phyloP scores from a whole-genome alignment of 2,888 invertebrate genomes.

The Trissolcus japonicus region DNA sequence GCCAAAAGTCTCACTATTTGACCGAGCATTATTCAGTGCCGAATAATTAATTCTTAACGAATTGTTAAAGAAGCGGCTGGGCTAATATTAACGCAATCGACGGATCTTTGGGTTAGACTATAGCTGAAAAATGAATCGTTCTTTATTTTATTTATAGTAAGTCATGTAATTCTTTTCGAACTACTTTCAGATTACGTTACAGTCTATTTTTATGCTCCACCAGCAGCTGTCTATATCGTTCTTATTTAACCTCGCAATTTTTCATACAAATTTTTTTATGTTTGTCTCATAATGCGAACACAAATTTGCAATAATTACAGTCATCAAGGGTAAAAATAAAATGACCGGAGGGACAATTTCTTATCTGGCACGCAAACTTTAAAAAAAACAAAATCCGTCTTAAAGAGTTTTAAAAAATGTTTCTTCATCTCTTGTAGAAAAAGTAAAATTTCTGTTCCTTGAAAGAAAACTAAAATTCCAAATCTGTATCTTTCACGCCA shows the following conservation, averaged over 20 bases:
- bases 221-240: conserved; percentile 50
- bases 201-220: conserved; percentile 69
- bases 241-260: conserved; percentile 38
- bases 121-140: conserved; percentile 20
- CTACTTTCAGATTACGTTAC: conserved; percentile 72
- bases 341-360: not conserved
- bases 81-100: no score
- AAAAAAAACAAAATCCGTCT: not conserved
- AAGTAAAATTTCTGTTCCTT: not conserved
- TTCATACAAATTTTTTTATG: conserved; percentile 17
- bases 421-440: not conserved
- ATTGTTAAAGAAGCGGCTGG: no score
- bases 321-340: not conserved
- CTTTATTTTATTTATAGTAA: conserved; percentile 68
- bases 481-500: no score
- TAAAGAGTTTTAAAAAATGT: not conserved
- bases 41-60: conserved; percentile 24
- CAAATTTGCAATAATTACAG: no score
- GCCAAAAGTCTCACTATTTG: conserved; percentile 41
- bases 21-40: conserved; percentile 21
- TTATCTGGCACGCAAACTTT: not conserved
- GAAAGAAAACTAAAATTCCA: no score
- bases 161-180: conserved; percentile 71
- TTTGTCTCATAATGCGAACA: conserved; percentile 15
- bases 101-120: not conserved